These are phyloP conservation scores for Rhizomys pruinosus DNA, from an alignment of 2,113 vertebrate species.

Conservation along the genomic window DNA sequence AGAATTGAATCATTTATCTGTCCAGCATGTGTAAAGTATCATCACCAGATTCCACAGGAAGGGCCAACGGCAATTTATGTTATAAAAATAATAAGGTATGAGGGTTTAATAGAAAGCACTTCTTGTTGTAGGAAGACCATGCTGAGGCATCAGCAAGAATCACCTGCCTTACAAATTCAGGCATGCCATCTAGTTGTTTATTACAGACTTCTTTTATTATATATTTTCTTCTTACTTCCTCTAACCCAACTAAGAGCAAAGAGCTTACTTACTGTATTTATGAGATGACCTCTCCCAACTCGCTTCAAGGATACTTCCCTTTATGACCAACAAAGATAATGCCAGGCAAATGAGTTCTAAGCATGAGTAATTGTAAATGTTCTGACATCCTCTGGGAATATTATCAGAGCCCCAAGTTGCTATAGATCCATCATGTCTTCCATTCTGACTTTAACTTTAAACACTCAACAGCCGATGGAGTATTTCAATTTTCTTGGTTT, in stretches of 20 bases:
- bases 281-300: constrained; percentile 54
- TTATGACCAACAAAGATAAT: constrained; percentile 64
- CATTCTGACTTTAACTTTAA: constrained; percentile 54
- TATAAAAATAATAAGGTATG: constrained; percentile 81
- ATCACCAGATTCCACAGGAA: constrained; percentile 83
- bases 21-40: constrained; percentile 89
- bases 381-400: constrained; percentile 64
- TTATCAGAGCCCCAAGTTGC: constrained; percentile 58
- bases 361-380: constrained; percentile 61
- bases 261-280: constrained; percentile 46
- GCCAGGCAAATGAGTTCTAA: constrained; percentile 50
- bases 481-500: neutral
- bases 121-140: neutral
- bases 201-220: constrained; percentile 11
- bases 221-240: constrained; percentile 1
- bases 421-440: constrained; percentile 69
- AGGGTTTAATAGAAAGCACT: constrained; percentile 78
- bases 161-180: neutral
- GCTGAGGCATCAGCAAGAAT: neutral
- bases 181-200: neutral
- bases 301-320: constrained; percentile 57
- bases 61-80: constrained; percentile 82
- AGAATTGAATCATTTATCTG: constrained; percentile 94
- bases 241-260: constrained; percentile 6
- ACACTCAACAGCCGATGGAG: neutral